Conservation (phyloP, 2,113 vertebrate genomes). For the Brachyhypopomus gauderio region DNA sequence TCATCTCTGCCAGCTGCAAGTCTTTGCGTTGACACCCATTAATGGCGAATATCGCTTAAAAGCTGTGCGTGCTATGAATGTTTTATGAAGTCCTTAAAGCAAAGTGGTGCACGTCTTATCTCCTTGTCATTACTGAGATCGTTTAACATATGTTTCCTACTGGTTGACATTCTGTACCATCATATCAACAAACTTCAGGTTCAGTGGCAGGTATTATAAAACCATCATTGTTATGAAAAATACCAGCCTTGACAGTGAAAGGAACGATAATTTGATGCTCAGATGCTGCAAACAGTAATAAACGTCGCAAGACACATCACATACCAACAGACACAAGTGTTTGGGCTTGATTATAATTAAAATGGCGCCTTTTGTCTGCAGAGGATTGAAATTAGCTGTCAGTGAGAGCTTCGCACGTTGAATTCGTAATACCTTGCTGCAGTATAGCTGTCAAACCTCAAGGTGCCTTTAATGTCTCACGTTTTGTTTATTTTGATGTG, state of each 20-base stretch:
- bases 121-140: background rate
- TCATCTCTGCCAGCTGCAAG: too few species aligned
- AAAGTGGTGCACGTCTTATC: background rate
- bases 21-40: too few species aligned
- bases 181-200: background rate
- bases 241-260: conserved; percentile 36
- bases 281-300: conserved; percentile 32
- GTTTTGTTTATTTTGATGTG: background rate
- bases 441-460: conserved; percentile 19
- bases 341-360: conserved; percentile 39
- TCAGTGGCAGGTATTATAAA: conserved; percentile 10
- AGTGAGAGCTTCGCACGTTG: background rate
- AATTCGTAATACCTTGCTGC: background rate
- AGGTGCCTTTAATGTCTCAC: background rate
- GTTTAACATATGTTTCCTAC: background rate
- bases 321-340: background rate
- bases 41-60: too few species aligned
- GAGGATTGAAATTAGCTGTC: conserved; percentile 42
- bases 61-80: too few species aligned
- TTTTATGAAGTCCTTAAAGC: too few species aligned
- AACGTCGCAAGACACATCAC: background rate
- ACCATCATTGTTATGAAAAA: background rate
- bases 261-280: conserved; percentile 23
- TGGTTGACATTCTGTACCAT: background rate
- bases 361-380: conserved; percentile 31